Percentiles rank a stretch among this genome's conserved stretches.
Evolutionary conservation across 1,140 invertebrate species (phyloP).

Genomic region (Micrasema longulum): DNA sequence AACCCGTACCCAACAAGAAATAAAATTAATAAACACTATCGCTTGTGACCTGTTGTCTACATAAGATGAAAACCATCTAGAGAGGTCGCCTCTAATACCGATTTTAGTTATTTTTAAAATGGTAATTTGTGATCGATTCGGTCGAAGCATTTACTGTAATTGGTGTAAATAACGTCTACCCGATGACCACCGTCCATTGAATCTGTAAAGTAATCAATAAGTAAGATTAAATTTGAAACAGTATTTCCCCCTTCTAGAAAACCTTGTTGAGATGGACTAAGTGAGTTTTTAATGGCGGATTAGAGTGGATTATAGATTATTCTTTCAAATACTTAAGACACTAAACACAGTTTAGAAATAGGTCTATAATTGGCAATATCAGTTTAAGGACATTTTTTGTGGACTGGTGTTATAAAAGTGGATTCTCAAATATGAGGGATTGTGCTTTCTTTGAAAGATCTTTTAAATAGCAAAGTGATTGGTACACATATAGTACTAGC

Average conservation of each 20-base stretch:
- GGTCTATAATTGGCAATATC: slow-evolving; percentile 54
- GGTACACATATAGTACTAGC: slow-evolving; percentile 36
- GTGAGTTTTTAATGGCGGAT: neutral
- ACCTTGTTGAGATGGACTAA: slow-evolving; percentile 14
- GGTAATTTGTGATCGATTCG: slow-evolving; percentile 51
- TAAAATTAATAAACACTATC: slow-evolving; percentile 13
- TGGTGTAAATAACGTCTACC: slow-evolving; percentile 56
- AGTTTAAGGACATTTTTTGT: slow-evolving; percentile 43
- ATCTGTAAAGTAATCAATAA: too few relatives aligned
- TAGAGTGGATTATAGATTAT: slow-evolving; percentile 17
- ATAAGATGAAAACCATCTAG: slow-evolving; percentile 52
- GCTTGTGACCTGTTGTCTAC: slow-evolving; percentile 17
- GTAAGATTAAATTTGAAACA: too few relatives aligned
- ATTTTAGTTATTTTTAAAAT: slow-evolving; percentile 41
- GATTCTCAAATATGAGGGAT: slow-evolving; percentile 51
- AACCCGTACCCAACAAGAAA: neutral
- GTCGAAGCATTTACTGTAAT: slow-evolving; percentile 56
- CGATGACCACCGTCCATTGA: slow-evolving; percentile 46
- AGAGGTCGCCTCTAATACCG: slow-evolving; percentile 40
- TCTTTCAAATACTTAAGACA: slow-evolving; percentile 31
- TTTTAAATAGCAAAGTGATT: slow-evolving; percentile 49
- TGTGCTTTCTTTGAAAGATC: slow-evolving; percentile 38
- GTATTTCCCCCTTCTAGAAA: too few relatives aligned
- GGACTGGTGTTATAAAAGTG: slow-evolving; percentile 51
- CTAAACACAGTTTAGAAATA: slow-evolving; percentile 50